Conservation (phyloP, 2,888 invertebrate genomes). For the Amaurobius ferox region DNA sequence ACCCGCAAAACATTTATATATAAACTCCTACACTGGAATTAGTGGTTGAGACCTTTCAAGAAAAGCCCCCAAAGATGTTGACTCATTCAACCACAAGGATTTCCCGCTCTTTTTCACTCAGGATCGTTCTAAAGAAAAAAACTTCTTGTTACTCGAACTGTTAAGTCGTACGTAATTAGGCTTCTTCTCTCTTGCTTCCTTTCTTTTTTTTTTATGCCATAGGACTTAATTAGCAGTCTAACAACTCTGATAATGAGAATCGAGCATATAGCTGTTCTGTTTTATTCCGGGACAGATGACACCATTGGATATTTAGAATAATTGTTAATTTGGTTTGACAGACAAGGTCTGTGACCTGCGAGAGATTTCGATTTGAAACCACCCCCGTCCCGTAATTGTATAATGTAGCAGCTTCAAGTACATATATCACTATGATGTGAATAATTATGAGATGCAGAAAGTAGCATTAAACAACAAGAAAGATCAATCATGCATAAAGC, state of each 20-base stretch:
- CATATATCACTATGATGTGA: no score
- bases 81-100: neutral
- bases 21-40: neutral
- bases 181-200: neutral
- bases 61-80: no score
- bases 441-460: no score
- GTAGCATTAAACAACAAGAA: no score
- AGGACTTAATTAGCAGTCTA: neutral
- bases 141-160: neutral
- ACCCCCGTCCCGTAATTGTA: no score
- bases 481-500: no score
- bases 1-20: neutral
- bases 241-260: neutral
- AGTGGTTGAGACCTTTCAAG: neutral
- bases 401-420: no score
- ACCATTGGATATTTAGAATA: neutral
- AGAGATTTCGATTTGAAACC: no score
- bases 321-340: neutral
- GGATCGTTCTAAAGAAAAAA: neutral
- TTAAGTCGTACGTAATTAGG: neutral
- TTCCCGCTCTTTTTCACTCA: neutral
- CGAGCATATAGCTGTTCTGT: neutral
- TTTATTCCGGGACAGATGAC: neutral
- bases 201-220: neutral
- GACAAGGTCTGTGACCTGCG: neutral